A percentile compares a stretch with the other conserved stretches of the same genome.
Evolutionary conservation across 1,140 invertebrate species (phyloP).

Genomic region (Neotoxoptera formosana): DNA sequence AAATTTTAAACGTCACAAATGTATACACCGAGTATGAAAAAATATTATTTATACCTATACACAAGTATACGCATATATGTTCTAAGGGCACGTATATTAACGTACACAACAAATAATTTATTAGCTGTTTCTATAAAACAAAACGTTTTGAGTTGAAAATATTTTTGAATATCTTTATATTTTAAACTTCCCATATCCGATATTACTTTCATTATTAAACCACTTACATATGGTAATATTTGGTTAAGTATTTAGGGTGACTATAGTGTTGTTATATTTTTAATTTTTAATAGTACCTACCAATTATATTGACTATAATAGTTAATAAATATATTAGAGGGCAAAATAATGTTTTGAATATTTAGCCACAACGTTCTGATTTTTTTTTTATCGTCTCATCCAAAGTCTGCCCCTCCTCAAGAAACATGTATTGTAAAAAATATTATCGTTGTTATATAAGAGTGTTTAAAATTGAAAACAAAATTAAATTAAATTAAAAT

Average conservation of each 20-base stretch:
- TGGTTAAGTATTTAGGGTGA: not conserved
- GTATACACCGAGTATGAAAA: not conserved
- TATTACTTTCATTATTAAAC: not conserved
- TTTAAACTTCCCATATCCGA: not conserved
- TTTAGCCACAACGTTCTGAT: not conserved
- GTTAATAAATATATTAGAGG: not conserved
- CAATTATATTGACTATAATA: not conserved
- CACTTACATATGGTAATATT: too few species aligned
- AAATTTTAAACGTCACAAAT: not conserved
- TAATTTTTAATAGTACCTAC: too few species aligned
- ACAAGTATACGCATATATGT: not conserved
- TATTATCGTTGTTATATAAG: not conserved
- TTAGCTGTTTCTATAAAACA: not conserved
- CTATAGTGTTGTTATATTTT: too few species aligned
- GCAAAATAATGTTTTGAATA: not conserved
- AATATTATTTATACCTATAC: not conserved
- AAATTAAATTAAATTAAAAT: not conserved
- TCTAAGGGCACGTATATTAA: not conserved
- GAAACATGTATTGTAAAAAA: not conserved
- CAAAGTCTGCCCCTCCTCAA: not conserved
- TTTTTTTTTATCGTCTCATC: not conserved
- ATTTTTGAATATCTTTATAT: too few species aligned
- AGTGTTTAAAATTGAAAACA: not conserved
- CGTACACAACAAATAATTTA: not conserved
- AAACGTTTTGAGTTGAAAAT: not conserved